A percentile compares a stretch with the other conserved stretches of the same genome.
Evolutionary conservation across 2,888 invertebrate genomes (phyloP).

Genomic region (Falcaria lacertinaria): DNA sequence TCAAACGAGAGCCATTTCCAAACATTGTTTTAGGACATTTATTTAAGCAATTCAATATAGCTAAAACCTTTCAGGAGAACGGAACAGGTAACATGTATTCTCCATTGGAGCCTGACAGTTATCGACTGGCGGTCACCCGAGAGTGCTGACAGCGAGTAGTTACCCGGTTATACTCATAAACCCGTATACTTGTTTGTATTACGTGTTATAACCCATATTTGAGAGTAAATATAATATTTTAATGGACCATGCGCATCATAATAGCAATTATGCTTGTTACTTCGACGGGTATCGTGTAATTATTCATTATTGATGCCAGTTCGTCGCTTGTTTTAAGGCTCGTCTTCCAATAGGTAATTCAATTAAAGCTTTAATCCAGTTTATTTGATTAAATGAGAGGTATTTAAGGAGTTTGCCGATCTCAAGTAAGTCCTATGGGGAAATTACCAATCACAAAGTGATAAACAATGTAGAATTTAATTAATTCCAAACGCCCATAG

Average conservation of each 20-base stretch:
- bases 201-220: background rate
- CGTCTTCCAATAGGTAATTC: too few relatives aligned
- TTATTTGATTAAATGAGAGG: background rate
- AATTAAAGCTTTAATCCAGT: too few relatives aligned
- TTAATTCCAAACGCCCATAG: background rate
- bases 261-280: background rate
- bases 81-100: conserved; percentile 38
- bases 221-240: too few relatives aligned
- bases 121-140: conserved; percentile 33
- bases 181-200: too few relatives aligned
- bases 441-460: background rate
- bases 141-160: background rate
- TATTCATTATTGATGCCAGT: background rate
- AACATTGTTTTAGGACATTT: background rate
- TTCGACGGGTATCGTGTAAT: background rate
- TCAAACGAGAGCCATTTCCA: background rate
- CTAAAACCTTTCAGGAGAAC: conserved; percentile 1
- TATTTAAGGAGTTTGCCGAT: background rate
- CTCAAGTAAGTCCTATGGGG: background rate
- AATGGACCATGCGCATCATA: background rate
- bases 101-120: conserved; percentile 46
- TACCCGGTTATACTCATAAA: background rate
- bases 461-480: background rate
- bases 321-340: background rate
- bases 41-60: background rate